These are phyloP conservation scores for Amblyornis subalaris DNA, from an alignment of 2,113 vertebrate genomes.

Conservation along the genomic window DNA sequence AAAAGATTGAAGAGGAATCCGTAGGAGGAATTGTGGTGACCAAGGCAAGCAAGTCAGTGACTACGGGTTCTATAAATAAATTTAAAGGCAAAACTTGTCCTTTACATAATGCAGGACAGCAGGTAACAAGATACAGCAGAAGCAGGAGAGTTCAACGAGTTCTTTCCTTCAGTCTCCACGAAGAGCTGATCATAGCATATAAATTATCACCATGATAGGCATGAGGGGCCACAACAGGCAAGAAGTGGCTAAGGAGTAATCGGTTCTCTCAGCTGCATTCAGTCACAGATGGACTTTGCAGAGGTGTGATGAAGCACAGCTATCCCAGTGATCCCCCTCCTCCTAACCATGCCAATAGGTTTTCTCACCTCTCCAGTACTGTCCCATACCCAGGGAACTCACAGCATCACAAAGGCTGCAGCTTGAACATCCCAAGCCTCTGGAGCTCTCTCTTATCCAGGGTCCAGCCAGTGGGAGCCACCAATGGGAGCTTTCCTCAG, in stretches of 20 bases:
- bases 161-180: neutral
- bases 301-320: neutral
- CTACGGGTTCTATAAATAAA: neutral
- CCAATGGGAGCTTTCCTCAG: neutral
- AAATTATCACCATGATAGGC: neutral
- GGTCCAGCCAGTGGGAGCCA: neutral
- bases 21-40: rapidly evolving
- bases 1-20: neutral
- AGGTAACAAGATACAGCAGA: neutral
- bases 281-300: neutral
- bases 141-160: neutral
- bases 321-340: neutral
- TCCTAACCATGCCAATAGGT: neutral
- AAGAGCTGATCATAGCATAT: rapidly evolving
- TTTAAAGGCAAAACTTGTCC: neutral
- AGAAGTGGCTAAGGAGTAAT: neutral
- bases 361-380: neutral
- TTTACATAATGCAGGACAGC: neutral
- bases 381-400: neutral
- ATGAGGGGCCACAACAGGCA: neutral
- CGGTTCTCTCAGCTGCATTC: neutral
- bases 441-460: neutral
- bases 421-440: neutral
- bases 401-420: neutral
- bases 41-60: neutral